Percentiles rank a stretch among this genome's conserved stretches.
Evolutionary conservation across 2,888 invertebrate genomes (phyloP).

Genomic region (Sminthurides aquaticus): DNA sequence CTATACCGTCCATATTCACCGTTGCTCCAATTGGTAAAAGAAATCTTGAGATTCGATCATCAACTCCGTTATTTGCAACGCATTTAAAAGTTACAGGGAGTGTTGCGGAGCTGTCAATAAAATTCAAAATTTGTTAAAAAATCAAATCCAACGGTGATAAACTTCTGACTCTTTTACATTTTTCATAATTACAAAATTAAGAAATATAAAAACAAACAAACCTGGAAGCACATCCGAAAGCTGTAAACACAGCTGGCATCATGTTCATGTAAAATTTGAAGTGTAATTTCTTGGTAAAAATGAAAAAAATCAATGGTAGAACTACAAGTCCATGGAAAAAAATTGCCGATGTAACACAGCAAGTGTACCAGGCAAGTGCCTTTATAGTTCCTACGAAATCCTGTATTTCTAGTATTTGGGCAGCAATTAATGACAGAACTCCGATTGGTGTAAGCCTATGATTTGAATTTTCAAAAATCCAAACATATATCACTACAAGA

Average conservation of each 20-base stretch:
- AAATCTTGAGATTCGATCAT: background rate
- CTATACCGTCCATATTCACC: background rate
- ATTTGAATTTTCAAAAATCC: no score
- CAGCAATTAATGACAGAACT: slow-evolving; percentile 78
- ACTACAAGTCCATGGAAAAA: slow-evolving; percentile 85
- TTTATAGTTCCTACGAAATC: slow-evolving; percentile 76
- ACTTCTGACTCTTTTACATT: no score
- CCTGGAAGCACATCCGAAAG: slow-evolving; percentile 92
- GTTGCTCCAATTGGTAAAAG: background rate
- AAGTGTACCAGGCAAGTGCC: slow-evolving; percentile 83
- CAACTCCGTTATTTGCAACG: background rate
- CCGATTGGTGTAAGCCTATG: slow-evolving; percentile 84
- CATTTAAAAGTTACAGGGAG: background rate
- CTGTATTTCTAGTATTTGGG: slow-evolving; percentile 82
- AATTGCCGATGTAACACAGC: slow-evolving; percentile 81
- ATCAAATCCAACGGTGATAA: no score
- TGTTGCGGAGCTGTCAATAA: background rate
- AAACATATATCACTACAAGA: no score
- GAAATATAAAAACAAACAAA: no score
- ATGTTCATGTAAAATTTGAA: slow-evolving; percentile 71
- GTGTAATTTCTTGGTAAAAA: no score
- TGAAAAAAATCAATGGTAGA: slow-evolving; percentile 74
- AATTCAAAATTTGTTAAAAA: no score
- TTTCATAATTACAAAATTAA: no score
- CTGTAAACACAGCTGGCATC: slow-evolving; percentile 88